phyloP scores from a whole-genome alignment of 2,888 invertebrate species.

The Dorcus hopei region DNA sequence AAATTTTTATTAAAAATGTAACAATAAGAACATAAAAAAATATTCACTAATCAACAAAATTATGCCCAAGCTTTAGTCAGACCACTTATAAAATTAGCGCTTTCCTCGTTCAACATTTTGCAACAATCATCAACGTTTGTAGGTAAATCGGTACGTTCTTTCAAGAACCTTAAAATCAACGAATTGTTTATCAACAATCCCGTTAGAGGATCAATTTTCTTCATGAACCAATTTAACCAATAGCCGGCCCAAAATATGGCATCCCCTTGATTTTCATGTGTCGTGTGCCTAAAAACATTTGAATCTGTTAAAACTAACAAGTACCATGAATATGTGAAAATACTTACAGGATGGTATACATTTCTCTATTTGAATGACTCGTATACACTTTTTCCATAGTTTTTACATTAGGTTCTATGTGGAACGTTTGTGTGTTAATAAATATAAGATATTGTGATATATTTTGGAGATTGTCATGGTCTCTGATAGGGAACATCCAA shows the following conservation, averaged over 20 bases:
- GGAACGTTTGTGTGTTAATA: slow-evolving; percentile 59
- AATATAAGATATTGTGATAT: slow-evolving; percentile 54
- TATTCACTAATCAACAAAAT: no score
- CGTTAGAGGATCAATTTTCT: slow-evolving; percentile 45
- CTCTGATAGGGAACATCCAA: slow-evolving; percentile 61
- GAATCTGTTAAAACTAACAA: neutral
- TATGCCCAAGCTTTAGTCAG: slow-evolving; percentile 45
- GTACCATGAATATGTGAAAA: neutral
- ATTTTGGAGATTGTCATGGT: slow-evolving; percentile 43
- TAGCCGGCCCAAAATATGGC: slow-evolving; percentile 48
- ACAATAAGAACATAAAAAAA: no score
- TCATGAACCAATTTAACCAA: slow-evolving; percentile 53
- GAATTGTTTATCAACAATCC: slow-evolving; percentile 49
- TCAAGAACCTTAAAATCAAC: slow-evolving; percentile 47
- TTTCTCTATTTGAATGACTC: slow-evolving; percentile 34
- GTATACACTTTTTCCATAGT: slow-evolving; percentile 48
- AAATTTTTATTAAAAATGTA: neutral
- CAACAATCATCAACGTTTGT: slow-evolving; percentile 32
- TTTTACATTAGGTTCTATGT: slow-evolving; percentile 53
- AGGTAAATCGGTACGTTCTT: slow-evolving; percentile 36
- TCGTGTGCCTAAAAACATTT: slow-evolving; percentile 43
- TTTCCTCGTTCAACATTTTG: slow-evolving; percentile 35
- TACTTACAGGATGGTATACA: slow-evolving; percentile 50
- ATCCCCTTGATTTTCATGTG: slow-evolving; percentile 53
- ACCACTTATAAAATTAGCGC: slow-evolving; percentile 37